Evolutionary conservation across 2,888 invertebrate species (phyloP), one percentile per base, ranked within the genome.

Genomic region (Pollenia angustigena): DNA sequence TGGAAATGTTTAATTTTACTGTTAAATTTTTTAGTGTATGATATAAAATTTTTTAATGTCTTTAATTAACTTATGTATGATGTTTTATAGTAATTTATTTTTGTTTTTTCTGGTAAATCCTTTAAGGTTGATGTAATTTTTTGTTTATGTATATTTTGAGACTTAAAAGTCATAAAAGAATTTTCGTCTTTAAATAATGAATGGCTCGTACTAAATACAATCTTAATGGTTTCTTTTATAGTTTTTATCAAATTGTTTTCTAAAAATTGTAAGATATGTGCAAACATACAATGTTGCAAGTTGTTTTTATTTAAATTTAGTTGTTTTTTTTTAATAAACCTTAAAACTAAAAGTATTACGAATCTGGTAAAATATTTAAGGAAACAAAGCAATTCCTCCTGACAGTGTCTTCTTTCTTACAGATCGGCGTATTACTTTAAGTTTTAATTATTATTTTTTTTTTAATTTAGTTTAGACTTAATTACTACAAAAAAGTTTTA

Each of bases 11-110:
- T 76, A 71, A 64, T 74, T 68, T 75, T 68, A 18, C 58, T 78
- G 44, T 71, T 54, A 46, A 74, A 75, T 74, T 72, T 79, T 81
- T 60, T 81, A 78, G 81, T 62, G 46, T 81, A 81, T 84, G 87
- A 87, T 87, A 87, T 81, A 87, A 87, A 87, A 87, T 87, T 87
- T 32, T 72, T 87, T 83, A 83, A 81, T 81, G 80, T 71, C 71
- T 85, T 86, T 82, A 86, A 80, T 86, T 86, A 79, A 76, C 83
- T 76, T 85, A 81, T 74, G 62, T 84, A 76, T 85, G 68, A 18
- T 66, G 64, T 72, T 42, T 44, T 74, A 46, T 64, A 75, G n/a
- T 69, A 23, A 54, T 56, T 66, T 50, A 14, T 52, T 64, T 48
- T 54, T 48, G 12, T 62, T 64, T 66, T 46, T 32, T 66, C 18